Base-by-base conservation (phyloP, 2,113 vertebrate species). In the Mohoua ochrocephala region DNA sequence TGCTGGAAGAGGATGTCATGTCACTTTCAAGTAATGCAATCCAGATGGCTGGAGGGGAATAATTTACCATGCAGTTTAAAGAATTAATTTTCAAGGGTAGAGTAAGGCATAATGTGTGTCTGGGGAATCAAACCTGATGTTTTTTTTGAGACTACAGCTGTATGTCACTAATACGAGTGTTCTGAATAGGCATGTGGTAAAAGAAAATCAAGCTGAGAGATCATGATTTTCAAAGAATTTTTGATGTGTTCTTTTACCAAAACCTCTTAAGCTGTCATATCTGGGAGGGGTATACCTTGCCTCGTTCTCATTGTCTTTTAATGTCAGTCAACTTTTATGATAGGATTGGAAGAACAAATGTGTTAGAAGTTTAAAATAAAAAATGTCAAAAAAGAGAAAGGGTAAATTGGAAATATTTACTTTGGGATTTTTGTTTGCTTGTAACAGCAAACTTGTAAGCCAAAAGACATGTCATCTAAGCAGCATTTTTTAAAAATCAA, bases 21-120 rank as follows among this genome's bases (percentile, higher is more conserved):
- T 93, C 70, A 63, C 91, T 96, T 96, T 96, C 70, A 83, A 74
- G 71, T 41, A 80, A 54, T 67, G 52, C 39, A 94, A 83, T 90
- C 75, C 59, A 54, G 54, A 37, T 92, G 67, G 50, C 87, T 94
- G 87, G 61, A 95, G 79, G 87, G 71, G 39, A 74, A 44, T 90
- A 84, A 68, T 74, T 94, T 80, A 13, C 59, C 52, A 8, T 52
- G 45, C 63, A 63, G 54, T 54, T 95, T 39, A 70, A 89, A 74
- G 45, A 94, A 67, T 61, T 88, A n/a, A 15, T 63, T 91, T 69
- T 61, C 31, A 69, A 73, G 31, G 4, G 7, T 42, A 88, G 63
- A 79, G 5, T 75, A 79, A 73, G 24, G 31, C 6, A 3, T 84
- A 60, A 85, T 35, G 3, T 49, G 22, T 83, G 53, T 37, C 57